Base-by-base conservation (phyloP, 2,888 invertebrate genomes). In the Laspeyria flexula region DNA sequence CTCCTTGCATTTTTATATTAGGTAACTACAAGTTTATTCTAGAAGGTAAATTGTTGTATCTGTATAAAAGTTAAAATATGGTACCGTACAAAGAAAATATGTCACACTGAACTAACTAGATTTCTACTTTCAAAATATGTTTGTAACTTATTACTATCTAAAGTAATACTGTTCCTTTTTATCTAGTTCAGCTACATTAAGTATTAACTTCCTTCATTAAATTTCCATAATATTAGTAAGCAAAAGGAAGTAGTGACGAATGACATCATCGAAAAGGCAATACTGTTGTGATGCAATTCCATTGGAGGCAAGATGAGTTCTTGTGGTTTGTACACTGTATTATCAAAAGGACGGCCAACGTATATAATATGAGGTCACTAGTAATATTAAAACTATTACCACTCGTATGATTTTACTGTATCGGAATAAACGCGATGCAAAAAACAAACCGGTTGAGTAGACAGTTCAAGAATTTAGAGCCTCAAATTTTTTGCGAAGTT, bases 201-300 rank as follows among this genome's bases (percentile, higher is more conserved):
- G 7, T 11, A 29, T 25, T 29, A 39, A 43, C 34, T 43, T 15
- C 16, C 18, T 7, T 15, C 11, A 43, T 37, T 15, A 31, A 42
- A 47, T 51, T 40, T 38, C 13, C 39, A 63, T 49, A 33, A 25
- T 48, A 56, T 51, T 21, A 35, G 23, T 46, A 42, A 35, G 25
- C 23, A 43, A 25, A 55, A 33, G 64, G 43, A 49, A 58, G 54
- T 64, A 50, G 34, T 50, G 15, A 23, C 16, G 53, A 29, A 71
- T 71, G 72, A 64, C 69, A 68, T 68, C 69, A 67, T 34, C 51
- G 44, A 59, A 59, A 61, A 56, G 48, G 57, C 46, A 37, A 12
- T 42, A 27, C n/a, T 44, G 43, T 64, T 65, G 73, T 77, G 75
- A 72, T 67, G 75, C 55, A 72, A 72, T 68, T 55, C 37, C 37